Base-by-base conservation (phyloP, 2,888 invertebrate species). In the Brassicogethes aeneus region DNA sequence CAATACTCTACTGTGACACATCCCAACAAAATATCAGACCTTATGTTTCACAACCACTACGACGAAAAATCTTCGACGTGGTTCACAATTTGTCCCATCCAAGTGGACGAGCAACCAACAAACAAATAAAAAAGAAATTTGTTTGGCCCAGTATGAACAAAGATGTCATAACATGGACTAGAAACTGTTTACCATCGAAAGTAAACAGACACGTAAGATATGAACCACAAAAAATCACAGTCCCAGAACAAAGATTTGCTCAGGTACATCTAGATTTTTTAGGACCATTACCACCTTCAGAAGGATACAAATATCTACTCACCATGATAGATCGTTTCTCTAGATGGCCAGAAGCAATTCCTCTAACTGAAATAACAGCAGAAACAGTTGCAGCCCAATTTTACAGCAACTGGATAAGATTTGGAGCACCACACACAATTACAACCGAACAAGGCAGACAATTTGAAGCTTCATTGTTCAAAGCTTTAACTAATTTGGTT, bases 401-500 rank as follows among this genome's bases (percentile, higher is more conserved):
- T 3, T 40, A 59, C 13, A 23, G 37, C 0, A 45, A 48, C 0
- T 71, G 69, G 71, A 58, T 72, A 2, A 47, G 67, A 7, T 70
- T 60, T 41, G 69, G 70, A 1, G 52, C 60, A 8, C 70, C 69
- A 2, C 15, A 17, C 0, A 41, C 17, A 2, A 47, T 63, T 3
- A 61, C 64, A 0, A 60, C 59, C 3, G 61, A 62, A 39, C 54
- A 56, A 44, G 64, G 62, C 1, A 36, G 53, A 2, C 64, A 62
- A 39, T 63, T 65, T 39, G 59, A 60, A 35, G 47, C 54, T 0
- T 17, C 37, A 1, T 39, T 62, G 5, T 62, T 60, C 41, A 34
- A 35, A 13, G 48, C 42, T 3, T 48, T 55, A 12, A 41, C 41
- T 3, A 45, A 48, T 2, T 32, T 54, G 2, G 16, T 54, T 1